Percentiles rank a stretch among this genome's conserved stretches.
Conservation (phyloP, 2,888 invertebrate species). For the Drosophila neotestacea region DNA sequence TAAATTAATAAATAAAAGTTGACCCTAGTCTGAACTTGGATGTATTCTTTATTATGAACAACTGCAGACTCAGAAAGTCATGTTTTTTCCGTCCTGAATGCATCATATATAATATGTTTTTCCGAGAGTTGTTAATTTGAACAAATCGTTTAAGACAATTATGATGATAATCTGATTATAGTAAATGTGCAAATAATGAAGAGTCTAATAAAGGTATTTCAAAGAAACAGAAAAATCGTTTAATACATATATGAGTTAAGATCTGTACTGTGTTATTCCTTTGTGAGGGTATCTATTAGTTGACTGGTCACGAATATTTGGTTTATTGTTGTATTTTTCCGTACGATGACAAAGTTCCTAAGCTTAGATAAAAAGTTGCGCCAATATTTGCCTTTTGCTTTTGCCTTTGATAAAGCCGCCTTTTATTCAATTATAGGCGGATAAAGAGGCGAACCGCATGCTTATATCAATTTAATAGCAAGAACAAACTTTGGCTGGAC, state of each 20-base stretch:
- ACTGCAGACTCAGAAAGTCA: conserved; percentile 2
- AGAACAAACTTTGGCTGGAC: conserved; percentile 43
- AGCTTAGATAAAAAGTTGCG: conserved; percentile 73
- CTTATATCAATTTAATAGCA: conserved; percentile 40
- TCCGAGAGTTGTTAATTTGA: conserved; percentile 2
- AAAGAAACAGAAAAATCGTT: not conserved
- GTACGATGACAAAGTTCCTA: conserved; percentile 53
- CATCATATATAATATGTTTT: conserved; percentile 1
- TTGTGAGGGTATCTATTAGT: conserved; percentile 27
- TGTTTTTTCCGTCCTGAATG: conserved; percentile 2
- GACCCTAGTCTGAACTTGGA: not conserved
- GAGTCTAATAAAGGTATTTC: not conserved
- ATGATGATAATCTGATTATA: not conserved
- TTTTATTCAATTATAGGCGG: conserved; percentile 79
- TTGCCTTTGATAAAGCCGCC: conserved; percentile 55
- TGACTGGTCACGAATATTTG: not conserved
- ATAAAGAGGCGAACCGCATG: conserved; percentile 56
- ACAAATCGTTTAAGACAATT: not conserved
- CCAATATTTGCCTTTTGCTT: conserved; percentile 71
- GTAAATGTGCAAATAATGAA: conserved; percentile 1
- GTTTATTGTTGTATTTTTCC: conserved; percentile 8
- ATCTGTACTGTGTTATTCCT: not conserved
- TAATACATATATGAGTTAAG: not conserved
- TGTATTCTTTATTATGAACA: conserved; percentile 1
- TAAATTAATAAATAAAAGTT: conserved; percentile 17